Evolutionary conservation across 2,113 vertebrate species (phyloP).

Genomic region (Gyps fulvus): DNA sequence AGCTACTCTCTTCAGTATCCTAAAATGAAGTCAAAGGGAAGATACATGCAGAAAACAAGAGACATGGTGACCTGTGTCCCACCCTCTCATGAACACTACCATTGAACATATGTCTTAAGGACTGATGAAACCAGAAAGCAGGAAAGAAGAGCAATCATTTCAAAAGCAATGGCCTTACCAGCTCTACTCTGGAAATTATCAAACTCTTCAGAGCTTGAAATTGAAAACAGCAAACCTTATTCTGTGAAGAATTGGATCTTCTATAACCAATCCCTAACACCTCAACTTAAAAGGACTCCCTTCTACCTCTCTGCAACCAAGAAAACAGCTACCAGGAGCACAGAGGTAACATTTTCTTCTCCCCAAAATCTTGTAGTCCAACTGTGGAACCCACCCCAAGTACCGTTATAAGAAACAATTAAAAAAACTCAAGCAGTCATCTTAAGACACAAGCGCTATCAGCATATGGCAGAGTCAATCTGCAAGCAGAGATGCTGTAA

Average conservation of each 20-base stretch:
- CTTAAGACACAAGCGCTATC: background rate
- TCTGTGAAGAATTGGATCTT: too few species aligned
- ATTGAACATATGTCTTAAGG: background rate
- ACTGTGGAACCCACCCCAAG: background rate
- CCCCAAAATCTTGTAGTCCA: background rate
- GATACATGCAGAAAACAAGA: background rate
- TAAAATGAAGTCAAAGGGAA: conserved; percentile 51
- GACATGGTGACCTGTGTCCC: background rate
- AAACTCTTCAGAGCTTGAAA: background rate
- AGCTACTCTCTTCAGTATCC: conserved; percentile 80
- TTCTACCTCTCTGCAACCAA: background rate
- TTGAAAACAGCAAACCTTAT: background rate
- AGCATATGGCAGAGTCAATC: background rate
- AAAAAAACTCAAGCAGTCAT: background rate
- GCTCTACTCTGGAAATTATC: background rate
- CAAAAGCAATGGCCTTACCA: background rate
- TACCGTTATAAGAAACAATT: background rate
- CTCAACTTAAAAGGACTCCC: background rate
- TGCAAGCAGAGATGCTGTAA: background rate
- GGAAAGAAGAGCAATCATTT: background rate
- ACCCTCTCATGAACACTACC: background rate
- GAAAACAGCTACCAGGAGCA: background rate
- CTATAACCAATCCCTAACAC: background rate
- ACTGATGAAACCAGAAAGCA: background rate
- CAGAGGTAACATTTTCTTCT: background rate